Conservation (phyloP, 2,888 invertebrate species). For the Leucoma salicis region DNA sequence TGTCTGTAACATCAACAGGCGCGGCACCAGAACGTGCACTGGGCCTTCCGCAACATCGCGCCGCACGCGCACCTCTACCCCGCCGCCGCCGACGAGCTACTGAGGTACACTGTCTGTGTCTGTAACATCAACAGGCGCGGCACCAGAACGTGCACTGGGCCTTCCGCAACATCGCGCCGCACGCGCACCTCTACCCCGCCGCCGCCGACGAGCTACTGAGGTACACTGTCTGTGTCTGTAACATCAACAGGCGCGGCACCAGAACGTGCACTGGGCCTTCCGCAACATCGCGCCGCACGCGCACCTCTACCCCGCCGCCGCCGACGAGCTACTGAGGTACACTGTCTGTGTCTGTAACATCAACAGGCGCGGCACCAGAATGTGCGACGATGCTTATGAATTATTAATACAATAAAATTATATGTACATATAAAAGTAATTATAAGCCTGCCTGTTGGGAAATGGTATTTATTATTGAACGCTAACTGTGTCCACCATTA, state of each 20-base stretch:
- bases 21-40: constrained; percentile 96
- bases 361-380: no score
- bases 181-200: constrained; percentile 94
- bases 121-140: no score
- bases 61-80: constrained; percentile 97
- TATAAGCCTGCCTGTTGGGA: no score
- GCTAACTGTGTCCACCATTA: no score
- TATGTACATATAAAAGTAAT: no score
- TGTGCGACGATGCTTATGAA: no score
- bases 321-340: constrained; percentile 94
- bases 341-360: no score
- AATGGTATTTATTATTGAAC: no score
- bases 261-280: constrained; percentile 98
- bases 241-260: constrained; percentile 96
- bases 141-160: constrained; percentile 99
- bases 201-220: constrained; percentile 96
- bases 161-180: constrained; percentile 97
- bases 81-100: constrained; percentile 94
- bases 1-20: no score
- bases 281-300: constrained; percentile 98
- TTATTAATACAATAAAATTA: no score
- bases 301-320: constrained; percentile 94
- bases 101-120: no score
- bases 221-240: no score
- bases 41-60: constrained; percentile 98